Base-by-base conservation (phyloP, 1,140 invertebrate genomes). In the Stegodyphus dumicola region DNA sequence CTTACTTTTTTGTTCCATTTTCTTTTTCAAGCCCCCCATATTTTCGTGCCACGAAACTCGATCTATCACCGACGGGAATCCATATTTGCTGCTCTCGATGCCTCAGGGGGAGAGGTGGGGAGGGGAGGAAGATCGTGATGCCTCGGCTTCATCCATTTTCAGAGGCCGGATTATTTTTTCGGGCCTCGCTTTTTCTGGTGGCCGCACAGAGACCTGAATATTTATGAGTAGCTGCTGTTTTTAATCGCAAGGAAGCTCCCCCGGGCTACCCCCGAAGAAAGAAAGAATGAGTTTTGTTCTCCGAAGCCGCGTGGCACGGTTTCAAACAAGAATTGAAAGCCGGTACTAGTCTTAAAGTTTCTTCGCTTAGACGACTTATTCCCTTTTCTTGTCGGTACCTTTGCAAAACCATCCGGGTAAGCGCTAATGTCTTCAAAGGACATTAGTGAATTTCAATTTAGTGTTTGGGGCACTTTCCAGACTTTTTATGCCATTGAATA, bases 211-310 rank as follows among this genome's bases (percentile, higher is more conserved):
- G 54, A 75, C 11, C 73, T 75, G 73, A 75, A 75, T 75, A 75
- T 75, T 75, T 75, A 75, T 75, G 73, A 75, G 73, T 9, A 51
- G n/a, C 51, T 60, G 33, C 73, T 48, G 73, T 75, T 75, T 75
- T 75, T 75, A 75, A 75, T 75, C 73, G 54, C 54, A 60, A 60
- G 56, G 15, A 60, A 60, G 33, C 33, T 33, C 33, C 33, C 33
- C 33, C 33, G 33, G 33, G 33, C 33, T 1, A 33, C 33, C 33
- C 33, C 33, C 33, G 33, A 33, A 33, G 33, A 33, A 33, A 33
- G 33, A 33, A 33, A 33, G 33, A 33, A 33, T 33, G 33, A 33
- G 33, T 33, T 33, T 33, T 33, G 33, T 33, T 33, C 33, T 33
- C 33, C 33, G 3, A 33, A 33, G 33, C 33, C 33, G 33, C 33